Conservation (phyloP, 2,113 vertebrate genomes). For the Castor canadensis region DNA sequence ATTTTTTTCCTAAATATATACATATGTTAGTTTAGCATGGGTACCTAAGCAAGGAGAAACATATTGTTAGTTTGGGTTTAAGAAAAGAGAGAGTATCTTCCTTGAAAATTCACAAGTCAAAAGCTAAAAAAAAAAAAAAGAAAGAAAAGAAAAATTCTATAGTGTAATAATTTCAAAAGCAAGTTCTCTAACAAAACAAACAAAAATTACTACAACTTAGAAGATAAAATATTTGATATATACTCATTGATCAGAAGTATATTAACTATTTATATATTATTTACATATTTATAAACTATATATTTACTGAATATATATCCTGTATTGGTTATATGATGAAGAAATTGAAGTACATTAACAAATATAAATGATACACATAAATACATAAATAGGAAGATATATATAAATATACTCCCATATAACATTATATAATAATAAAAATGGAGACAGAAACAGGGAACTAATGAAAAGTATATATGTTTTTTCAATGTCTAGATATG, state of each 20-base stretch:
- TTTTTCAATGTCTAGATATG: too few relatives aligned
- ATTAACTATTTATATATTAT: too few relatives aligned
- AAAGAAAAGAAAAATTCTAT: not conserved
- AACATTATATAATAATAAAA: too few relatives aligned
- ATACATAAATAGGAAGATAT: too few relatives aligned
- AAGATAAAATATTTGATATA: too few relatives aligned
- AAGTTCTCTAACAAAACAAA: not conserved
- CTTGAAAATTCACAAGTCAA: accelerated
- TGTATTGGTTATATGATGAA: not conserved
- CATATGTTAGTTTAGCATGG: not conserved
- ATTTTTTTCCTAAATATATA: not conserved
- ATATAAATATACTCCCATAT: too few relatives aligned
- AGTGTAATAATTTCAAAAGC: not conserved
- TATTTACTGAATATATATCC: not conserved
- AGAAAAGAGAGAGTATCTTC: not conserved
- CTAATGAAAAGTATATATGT: too few relatives aligned
- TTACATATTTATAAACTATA: too few relatives aligned
- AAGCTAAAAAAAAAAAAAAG: not conserved
- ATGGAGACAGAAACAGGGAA: too few relatives aligned
- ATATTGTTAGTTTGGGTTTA: not conserved
- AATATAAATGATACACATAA: not conserved
- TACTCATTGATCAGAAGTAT: too few relatives aligned
- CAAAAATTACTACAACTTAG: not conserved
- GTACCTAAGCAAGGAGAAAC: not conserved
- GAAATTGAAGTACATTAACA: not conserved